These are phyloP conservation scores for Genyomyrus donnyi DNA, from an alignment of 2,113 vertebrate species.

Conservation along the genomic window DNA sequence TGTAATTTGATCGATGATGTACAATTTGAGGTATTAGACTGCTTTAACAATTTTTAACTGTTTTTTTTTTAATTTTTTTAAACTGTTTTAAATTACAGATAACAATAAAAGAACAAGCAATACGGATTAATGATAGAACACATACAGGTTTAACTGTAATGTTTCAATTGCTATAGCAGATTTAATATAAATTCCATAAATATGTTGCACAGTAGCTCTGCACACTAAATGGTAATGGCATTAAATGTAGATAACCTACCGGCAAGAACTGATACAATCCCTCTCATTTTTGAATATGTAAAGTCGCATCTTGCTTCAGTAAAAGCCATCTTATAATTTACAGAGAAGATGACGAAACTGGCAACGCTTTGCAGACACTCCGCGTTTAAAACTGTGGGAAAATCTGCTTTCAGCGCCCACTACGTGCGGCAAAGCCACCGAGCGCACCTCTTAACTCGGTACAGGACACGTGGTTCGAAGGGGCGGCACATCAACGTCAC, in stretches of 20 bases:
- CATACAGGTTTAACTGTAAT: neutral
- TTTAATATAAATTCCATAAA: neutral
- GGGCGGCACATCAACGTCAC: conserved; percentile 45
- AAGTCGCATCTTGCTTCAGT: conserved; percentile 63
- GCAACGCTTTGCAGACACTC: neutral
- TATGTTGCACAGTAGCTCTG: neutral
- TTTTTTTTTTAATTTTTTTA: neutral
- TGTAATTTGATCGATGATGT: neutral
- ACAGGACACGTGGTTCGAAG: conserved; percentile 46
- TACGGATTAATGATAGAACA: neutral
- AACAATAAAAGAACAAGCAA: neutral
- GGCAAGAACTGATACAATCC: conserved; percentile 59
- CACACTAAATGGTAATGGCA: neutral
- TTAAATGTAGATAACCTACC: conserved; percentile 46
- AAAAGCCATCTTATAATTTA: conserved; percentile 49
- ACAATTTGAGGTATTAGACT: neutral
- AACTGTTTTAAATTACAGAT: neutral
- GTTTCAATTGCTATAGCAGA: neutral
- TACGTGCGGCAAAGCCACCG: neutral
- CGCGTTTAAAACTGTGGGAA: neutral
- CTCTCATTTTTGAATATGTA: conserved; percentile 69
- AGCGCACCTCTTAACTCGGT: neutral
- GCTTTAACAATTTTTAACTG: neutral
- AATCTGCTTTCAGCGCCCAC: neutral
- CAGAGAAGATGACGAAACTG: neutral